Percentiles rank a stretch among this genome's conserved stretches.
phyloP scores from a whole-genome alignment of 2,797 vertebrate genomes.

The Acipenser ruthenus region DNA sequence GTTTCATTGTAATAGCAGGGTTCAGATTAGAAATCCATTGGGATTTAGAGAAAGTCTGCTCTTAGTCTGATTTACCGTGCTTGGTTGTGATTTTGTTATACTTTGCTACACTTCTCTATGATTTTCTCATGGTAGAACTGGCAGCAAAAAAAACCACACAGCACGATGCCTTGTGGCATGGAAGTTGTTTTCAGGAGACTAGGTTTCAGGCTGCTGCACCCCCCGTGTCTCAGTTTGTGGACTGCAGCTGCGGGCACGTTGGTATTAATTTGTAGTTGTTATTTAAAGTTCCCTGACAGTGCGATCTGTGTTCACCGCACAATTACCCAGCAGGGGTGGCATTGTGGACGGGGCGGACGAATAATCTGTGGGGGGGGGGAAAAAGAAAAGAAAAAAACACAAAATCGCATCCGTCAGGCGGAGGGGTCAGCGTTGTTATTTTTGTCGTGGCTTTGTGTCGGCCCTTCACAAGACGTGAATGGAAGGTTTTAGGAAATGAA shows the following conservation, averaged over 20 bases:
- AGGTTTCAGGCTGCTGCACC: too few relatives aligned
- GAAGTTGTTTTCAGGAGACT: too few relatives aligned
- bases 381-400: neutral
- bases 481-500: conserved; percentile 24
- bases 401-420: neutral
- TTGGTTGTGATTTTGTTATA: too few relatives aligned
- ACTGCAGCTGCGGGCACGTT: conserved; percentile 10
- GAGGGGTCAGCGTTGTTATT: neutral
- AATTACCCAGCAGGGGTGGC: neutral
- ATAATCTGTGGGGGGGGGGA: neutral
- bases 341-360: neutral
- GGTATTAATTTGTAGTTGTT: neutral
- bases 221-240: conserved; percentile 31
- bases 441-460: conserved; percentile 22
- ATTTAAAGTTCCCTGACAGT: neutral
- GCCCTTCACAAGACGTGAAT: conserved; percentile 19
- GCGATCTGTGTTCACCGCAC: neutral
- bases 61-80: too few relatives aligned
- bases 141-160: too few relatives aligned
- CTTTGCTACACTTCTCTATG: too few relatives aligned
- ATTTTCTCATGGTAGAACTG: too few relatives aligned
- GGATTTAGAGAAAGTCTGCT: too few relatives aligned
- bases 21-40: too few relatives aligned
- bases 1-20: too few relatives aligned
- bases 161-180: too few relatives aligned